Percentiles rank a stretch among this genome's conserved stretches.
phyloP scores from a whole-genome alignment of 2,113 vertebrate species.

The Dromiciops gliroides region DNA sequence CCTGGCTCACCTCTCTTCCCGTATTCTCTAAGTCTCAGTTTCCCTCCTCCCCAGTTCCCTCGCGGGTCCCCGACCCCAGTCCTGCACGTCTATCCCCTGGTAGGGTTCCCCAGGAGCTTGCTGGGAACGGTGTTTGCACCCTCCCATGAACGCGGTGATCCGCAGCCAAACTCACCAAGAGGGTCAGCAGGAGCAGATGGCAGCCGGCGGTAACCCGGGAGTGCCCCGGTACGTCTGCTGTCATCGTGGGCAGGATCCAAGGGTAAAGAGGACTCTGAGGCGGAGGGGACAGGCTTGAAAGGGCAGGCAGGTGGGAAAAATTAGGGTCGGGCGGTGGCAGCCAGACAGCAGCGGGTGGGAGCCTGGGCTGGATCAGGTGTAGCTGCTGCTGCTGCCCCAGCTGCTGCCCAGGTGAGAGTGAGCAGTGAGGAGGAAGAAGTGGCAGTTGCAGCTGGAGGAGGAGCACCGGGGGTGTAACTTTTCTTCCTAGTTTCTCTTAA shows the following conservation, averaged over 20 bases:
- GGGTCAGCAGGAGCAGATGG: slow-evolving; percentile 55
- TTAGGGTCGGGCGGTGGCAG: not conserved
- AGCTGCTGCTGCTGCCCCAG: not conserved
- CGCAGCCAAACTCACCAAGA: slow-evolving; percentile 61
- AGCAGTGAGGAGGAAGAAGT: not conserved
- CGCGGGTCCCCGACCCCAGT: no score
- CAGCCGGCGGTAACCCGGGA: slow-evolving; percentile 21
- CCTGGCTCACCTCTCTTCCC: not conserved
- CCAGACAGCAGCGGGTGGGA: not conserved
- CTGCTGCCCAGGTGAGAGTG: not conserved
- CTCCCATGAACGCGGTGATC: not conserved
- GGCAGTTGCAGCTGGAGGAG: not conserved
- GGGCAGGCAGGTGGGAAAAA: not conserved
- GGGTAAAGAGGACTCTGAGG: not conserved
- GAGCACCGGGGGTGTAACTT: slow-evolving; percentile 29
- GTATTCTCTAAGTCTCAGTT: not conserved
- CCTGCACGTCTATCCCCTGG: not conserved
- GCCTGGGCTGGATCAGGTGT: not conserved
- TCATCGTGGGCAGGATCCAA: slow-evolving; percentile 28
- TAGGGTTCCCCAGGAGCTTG: not conserved
- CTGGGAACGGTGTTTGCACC: not conserved
- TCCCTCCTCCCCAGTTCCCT: not conserved
- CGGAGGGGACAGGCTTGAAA: not conserved
- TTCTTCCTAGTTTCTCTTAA: slow-evolving; percentile 21
- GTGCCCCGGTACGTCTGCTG: not conserved